These are phyloP conservation scores for Drosophila ustulata DNA, from an alignment of 2,888 invertebrate species.

Conservation along the genomic window DNA sequence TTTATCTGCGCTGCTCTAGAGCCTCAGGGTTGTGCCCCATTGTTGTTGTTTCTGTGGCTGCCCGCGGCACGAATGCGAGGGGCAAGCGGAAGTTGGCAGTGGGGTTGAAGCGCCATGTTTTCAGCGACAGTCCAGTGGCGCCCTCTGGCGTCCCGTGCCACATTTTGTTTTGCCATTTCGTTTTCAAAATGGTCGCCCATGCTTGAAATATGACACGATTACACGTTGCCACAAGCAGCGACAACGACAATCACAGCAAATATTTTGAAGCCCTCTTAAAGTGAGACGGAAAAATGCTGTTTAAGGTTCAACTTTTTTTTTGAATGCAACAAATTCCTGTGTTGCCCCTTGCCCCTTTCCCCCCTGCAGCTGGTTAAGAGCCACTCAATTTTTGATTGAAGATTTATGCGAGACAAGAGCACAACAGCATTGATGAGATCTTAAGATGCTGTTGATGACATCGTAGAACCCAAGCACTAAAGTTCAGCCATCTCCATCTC, in stretches of 20 bases:
- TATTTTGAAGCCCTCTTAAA: constrained; percentile 25
- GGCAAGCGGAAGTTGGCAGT: neutral
- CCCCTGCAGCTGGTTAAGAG: constrained; percentile 40
- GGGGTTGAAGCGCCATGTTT: constrained; percentile 58
- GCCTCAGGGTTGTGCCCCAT: constrained; percentile 59
- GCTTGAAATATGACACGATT: constrained; percentile 83
- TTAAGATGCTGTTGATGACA: constrained; percentile 51
- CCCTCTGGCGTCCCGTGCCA: constrained; percentile 56
- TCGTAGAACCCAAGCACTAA: constrained; percentile 24
- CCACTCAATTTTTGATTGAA: constrained; percentile 75
- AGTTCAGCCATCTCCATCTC: constrained; percentile 36
- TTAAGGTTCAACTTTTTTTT: too few relatives aligned
- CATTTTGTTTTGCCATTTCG: constrained; percentile 25
- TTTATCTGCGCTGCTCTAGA: constrained; percentile 72
- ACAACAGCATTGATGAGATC: constrained; percentile 40
- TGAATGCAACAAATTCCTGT: too few relatives aligned
- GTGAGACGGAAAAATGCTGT: constrained; percentile 24
- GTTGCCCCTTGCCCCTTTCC: neutral
- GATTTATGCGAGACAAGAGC: constrained; percentile 62
- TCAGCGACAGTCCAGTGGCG: constrained; percentile 65
- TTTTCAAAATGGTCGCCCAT: constrained; percentile 72
- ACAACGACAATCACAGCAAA: neutral
- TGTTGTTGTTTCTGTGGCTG: neutral
- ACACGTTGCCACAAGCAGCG: constrained; percentile 40
- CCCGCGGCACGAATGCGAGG: neutral